phyloP scores from a whole-genome alignment of 2,888 invertebrate species.

The Agrochola lychnidis region DNA sequence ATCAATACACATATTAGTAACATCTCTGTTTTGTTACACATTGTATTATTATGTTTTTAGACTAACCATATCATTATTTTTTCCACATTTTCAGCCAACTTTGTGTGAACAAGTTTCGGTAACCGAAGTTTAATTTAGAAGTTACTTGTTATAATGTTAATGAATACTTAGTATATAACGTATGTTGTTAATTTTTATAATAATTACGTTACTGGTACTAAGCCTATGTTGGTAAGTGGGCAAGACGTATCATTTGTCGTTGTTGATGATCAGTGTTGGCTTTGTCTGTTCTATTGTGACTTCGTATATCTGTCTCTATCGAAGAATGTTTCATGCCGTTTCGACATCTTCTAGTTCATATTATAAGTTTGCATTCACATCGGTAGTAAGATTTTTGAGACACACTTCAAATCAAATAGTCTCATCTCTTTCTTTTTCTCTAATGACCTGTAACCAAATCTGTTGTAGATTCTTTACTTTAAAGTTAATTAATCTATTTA shows the following conservation, averaged over 20 bases:
- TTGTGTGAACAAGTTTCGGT: conserved; percentile 90
- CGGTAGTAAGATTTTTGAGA: conserved; percentile 46
- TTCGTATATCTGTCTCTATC: conserved; percentile 77
- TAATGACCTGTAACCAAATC: not conserved
- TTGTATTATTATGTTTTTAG: conserved; percentile 77
- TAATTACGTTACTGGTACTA: conserved; percentile 79
- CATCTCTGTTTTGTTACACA: conserved; percentile 64
- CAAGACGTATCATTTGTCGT: conserved; percentile 77
- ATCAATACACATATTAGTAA: conserved; percentile 50
- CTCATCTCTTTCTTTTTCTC: not conserved
- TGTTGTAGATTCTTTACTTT: not conserved
- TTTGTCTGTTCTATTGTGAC: conserved; percentile 85
- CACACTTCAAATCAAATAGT: not conserved
- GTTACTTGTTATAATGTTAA: conserved; percentile 85
- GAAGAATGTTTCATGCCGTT: conserved; percentile 74
- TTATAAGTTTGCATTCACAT: conserved; percentile 75
- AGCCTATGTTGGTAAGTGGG: conserved; percentile 87
- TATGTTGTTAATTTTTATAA: conserved; percentile 79
- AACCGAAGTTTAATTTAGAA: conserved; percentile 86
- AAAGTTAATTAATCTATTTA: not conserved
- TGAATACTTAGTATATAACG: conserved; percentile 79
- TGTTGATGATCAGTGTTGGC: conserved; percentile 83
- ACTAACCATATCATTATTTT: conserved; percentile 85
- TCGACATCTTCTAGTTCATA: conserved; percentile 71
- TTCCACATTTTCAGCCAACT: conserved; percentile 90